phyloP scores from a whole-genome alignment of 1,140 invertebrate species.

The Euglossa dilemma region DNA sequence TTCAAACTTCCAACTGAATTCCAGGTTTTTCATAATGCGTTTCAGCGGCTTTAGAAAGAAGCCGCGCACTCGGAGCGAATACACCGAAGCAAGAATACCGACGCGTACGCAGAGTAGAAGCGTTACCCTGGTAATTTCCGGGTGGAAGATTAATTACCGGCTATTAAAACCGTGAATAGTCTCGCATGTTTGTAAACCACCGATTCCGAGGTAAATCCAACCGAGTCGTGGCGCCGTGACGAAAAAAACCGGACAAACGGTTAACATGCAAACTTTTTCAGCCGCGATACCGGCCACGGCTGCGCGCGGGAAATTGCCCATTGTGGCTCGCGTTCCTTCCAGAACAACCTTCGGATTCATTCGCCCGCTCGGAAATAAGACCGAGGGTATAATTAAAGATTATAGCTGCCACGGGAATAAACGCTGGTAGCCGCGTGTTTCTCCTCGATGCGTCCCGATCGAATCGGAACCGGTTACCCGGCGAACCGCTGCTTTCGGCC shows the following conservation, averaged over 20 bases:
- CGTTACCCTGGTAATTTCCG: constrained; percentile 60
- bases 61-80: constrained; percentile 26
- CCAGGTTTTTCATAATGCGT: constrained; percentile 1
- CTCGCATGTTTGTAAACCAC: constrained; percentile 50
- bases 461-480: too few relatives aligned
- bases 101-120: constrained; percentile 40
- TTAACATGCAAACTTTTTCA: constrained; percentile 16
- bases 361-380: background rate
- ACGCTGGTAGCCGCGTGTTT: too few relatives aligned
- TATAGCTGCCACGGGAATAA: background rate
- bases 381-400: background rate
- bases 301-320: constrained; percentile 5
- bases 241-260: background rate
- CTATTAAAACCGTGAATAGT: constrained; percentile 54
- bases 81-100: constrained; percentile 21
- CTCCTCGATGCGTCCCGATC: too few relatives aligned
- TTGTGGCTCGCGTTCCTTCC: background rate
- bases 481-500: background rate
- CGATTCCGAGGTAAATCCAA: constrained; percentile 17
- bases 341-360: background rate
- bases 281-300: background rate
- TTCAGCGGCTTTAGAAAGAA: constrained; percentile 9
- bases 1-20: background rate
- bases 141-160: constrained; percentile 61
- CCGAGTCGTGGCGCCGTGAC: background rate